Conservation (phyloP, 2,797 vertebrate species). For the Poecilia gillii region DNA sequence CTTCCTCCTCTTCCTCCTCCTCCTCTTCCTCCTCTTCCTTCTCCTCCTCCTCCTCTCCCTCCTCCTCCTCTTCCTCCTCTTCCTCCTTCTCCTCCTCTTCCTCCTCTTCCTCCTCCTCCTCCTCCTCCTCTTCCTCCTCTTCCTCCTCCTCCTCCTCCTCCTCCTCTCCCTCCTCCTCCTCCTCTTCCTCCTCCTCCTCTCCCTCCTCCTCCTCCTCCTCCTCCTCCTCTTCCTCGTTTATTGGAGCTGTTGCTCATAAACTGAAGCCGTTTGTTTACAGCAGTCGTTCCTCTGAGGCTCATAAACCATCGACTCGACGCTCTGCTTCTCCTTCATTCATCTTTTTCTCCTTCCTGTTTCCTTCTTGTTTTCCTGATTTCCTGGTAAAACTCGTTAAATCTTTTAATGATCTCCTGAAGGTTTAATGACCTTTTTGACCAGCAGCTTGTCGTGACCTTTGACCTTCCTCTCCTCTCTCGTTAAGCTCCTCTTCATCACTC, state of each 20-base stretch:
- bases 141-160: too few species aligned
- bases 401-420: neutral
- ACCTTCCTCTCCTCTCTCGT: neutral
- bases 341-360: neutral
- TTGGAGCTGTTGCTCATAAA: conserved; percentile 9
- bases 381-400: neutral
- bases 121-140: too few species aligned
- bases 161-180: too few species aligned
- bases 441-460: conserved; percentile 1
- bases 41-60: too few species aligned
- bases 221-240: neutral
- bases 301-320: conserved; percentile 3
- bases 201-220: too few species aligned
- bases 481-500: conserved; percentile 7
- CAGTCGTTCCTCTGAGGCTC: neutral
- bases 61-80: too few species aligned
- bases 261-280: conserved; percentile 25
- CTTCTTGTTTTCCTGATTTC: neutral
- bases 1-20: too few species aligned
- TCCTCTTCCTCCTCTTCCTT: too few species aligned
- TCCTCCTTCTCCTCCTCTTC: too few species aligned
- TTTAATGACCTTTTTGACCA: neutral
- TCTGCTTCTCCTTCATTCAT: neutral
- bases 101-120: neutral
- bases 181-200: too few species aligned